Conservation (phyloP, 1,140 invertebrate genomes). For the Psix sp. region DNA sequence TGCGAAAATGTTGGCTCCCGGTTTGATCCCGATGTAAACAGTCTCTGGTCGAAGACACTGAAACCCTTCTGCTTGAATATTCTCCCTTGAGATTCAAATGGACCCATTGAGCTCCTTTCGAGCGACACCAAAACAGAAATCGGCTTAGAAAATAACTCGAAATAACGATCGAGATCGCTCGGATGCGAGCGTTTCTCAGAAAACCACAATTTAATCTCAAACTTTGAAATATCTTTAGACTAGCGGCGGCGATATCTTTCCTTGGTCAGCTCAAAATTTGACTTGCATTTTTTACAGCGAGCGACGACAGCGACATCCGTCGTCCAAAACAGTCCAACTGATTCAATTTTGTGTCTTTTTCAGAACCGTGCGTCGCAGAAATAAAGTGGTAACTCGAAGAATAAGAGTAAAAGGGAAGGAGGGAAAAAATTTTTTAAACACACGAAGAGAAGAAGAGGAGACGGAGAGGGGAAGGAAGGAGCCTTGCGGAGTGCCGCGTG, state of each 20-base stretch:
- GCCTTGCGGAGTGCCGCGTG: conserved; percentile 18
- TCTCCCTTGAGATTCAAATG: conserved; percentile 33
- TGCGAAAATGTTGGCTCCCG: conserved; percentile 71
- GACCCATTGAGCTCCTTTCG: conserved; percentile 3
- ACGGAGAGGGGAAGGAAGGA: conserved; percentile 9
- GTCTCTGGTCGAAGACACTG: conserved; percentile 55
- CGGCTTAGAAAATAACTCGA: no score
- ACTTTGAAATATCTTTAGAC: no score
- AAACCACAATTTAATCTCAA: no score
- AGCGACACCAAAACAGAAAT: no score
- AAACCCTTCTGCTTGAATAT: conserved; percentile 22
- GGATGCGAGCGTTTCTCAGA: no score
- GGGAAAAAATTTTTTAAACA: conserved; percentile 25
- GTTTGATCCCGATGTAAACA: conserved; percentile 60
- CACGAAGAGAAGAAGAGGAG: conserved; percentile 15
- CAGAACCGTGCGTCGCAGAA: conserved; percentile 10
- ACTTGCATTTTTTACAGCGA: no score
- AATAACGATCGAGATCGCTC: no score
- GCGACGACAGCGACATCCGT: no score
- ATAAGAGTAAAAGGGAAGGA: conserved; percentile 24
- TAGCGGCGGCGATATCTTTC: no score
- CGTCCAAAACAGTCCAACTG: no score
- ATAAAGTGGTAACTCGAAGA: conserved; percentile 28
- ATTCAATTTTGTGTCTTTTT: conserved; percentile 14
- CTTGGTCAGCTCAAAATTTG: no score